Evolutionary conservation across 2,888 invertebrate genomes (phyloP), one percentile per base, ranked within the genome.

Genomic region (Odontocerum albicorne): DNA sequence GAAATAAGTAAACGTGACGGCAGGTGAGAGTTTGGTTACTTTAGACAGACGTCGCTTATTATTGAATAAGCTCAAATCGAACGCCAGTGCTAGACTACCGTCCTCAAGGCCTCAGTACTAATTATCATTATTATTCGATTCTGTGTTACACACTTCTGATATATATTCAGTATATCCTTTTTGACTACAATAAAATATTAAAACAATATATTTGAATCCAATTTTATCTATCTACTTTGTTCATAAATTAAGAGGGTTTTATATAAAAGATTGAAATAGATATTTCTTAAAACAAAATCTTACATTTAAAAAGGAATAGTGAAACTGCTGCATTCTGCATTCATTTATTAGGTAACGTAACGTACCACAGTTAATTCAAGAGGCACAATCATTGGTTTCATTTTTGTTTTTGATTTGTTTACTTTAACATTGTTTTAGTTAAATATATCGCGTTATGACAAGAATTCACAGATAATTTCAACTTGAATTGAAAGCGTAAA

Each of bases 341-440:
- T n/a, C n/a, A n/a, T n/a, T 52, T 36, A 42, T 56, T 62, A 57
- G 59, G 57, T 62, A 55, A 61, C 55, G 61, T 61, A 55, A 61
- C 52, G 61, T 62, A 60, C 59, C 61, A 59, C 59, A 59, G 55
- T 49, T 59, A 21, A 32, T 43, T 49, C 13, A 46, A 54, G 61
- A 62, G 62, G 62, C 62, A 62, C 62, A 57, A 61, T 59, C 59
- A 59, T 62, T 62, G 59, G 59, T 62, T 62, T 60, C 38, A 52
- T 51, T 58, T 50, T 51, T 47, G 36, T 42, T 46, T 40, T 42
- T 31, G 20, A 20, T 40, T 35, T 31, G 27, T 31, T 54, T 58
- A 43, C 40, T 52, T 42, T n/a, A n/a, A n/a, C n/a, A n/a, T n/a
- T n/a, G n/a, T n/a, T n/a, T n/a, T n/a, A n/a, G n/a, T n/a, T n/a